phyloP scores from a whole-genome alignment of 2,113 vertebrate genomes.

The Chionodraco myersi region DNA sequence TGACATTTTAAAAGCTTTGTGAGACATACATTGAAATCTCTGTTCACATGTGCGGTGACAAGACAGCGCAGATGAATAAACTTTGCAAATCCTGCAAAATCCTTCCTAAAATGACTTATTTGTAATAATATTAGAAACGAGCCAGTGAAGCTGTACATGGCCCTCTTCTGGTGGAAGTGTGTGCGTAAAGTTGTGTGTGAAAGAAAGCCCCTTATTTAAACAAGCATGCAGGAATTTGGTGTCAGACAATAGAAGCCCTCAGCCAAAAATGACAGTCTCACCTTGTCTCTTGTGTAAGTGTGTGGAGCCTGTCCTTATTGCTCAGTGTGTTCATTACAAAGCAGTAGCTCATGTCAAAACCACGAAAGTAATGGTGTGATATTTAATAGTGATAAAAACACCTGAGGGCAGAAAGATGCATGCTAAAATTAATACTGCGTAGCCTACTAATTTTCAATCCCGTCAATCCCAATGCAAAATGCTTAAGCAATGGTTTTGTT shows the following conservation, averaged over 20 bases:
- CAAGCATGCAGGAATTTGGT: conserved; percentile 60
- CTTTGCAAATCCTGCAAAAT: neutral
- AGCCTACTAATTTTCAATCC: neutral
- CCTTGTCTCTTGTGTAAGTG: conserved; percentile 33
- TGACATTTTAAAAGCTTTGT: neutral
- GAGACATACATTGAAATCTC: neutral
- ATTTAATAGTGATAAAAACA: conserved; percentile 4
- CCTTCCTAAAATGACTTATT: neutral
- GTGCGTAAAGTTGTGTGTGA: conserved; percentile 3
- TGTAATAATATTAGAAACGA: neutral
- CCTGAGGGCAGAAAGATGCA: too few species aligned
- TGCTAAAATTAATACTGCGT: neutral
- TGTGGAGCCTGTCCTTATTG: conserved; percentile 3
- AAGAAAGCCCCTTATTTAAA: conserved; percentile 55
- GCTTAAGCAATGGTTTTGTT: neutral
- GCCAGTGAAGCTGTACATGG: conserved; percentile 14
- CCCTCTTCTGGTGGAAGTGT: conserved; percentile 38
- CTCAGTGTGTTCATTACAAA: conserved; percentile 29
- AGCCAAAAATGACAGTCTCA: conserved; percentile 57
- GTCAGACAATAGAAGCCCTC: conserved; percentile 46
- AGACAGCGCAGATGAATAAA: neutral
- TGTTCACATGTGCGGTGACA: neutral
- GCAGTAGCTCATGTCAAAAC: conserved; percentile 10
- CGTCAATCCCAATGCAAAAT: neutral
- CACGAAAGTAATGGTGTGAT: conserved; percentile 1